A percentile compares a stretch with the other conserved stretches of the same genome.
Evolutionary conservation across 2,113 vertebrate species (phyloP).

Genomic region (Perccottus glenii): DNA sequence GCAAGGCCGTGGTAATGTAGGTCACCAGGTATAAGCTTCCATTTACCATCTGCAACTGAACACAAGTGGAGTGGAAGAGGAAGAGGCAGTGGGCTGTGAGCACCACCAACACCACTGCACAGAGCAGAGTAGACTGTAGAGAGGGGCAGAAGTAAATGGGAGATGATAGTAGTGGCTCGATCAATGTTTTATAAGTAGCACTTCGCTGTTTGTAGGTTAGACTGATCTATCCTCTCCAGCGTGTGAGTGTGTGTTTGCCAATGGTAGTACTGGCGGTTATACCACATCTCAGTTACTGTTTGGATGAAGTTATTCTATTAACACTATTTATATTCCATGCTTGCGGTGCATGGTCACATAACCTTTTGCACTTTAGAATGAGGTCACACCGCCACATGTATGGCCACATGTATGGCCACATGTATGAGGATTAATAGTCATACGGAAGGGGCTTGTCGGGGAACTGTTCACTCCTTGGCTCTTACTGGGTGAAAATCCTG

Average conservation of each 20-base stretch:
- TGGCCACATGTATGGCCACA: slow-evolving; percentile 15
- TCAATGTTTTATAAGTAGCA: slow-evolving; percentile 66
- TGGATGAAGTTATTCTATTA: slow-evolving; percentile 36
- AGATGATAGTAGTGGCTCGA: slow-evolving; percentile 41
- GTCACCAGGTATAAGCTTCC: slow-evolving; percentile 55
- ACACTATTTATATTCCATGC: not conserved
- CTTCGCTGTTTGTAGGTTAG: slow-evolving; percentile 52
- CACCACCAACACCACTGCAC: not conserved
- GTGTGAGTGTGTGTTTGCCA: slow-evolving; percentile 37
- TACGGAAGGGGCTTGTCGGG: slow-evolving; percentile 15
- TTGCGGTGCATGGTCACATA: slow-evolving; percentile 22
- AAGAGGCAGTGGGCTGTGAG: slow-evolving; percentile 32
- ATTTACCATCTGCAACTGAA: slow-evolving; percentile 41
- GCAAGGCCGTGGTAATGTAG: slow-evolving; percentile 46
- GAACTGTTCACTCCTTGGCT: slow-evolving; percentile 19
- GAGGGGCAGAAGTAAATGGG: slow-evolving; percentile 4
- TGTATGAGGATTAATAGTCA: slow-evolving; percentile 39
- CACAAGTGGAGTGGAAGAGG: slow-evolving; percentile 53
- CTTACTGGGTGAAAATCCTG: slow-evolving; percentile 27
- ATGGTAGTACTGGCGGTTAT: slow-evolving; percentile 44
- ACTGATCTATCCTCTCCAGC: slow-evolving; percentile 57
- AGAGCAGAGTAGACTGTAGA: slow-evolving; percentile 21
- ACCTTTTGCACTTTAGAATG: slow-evolving; percentile 38
- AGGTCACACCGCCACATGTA: slow-evolving; percentile 32
- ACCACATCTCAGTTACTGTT: not conserved